phyloP scores from a whole-genome alignment of 2,113 vertebrate species.

The Odocoileus hemionus region DNA sequence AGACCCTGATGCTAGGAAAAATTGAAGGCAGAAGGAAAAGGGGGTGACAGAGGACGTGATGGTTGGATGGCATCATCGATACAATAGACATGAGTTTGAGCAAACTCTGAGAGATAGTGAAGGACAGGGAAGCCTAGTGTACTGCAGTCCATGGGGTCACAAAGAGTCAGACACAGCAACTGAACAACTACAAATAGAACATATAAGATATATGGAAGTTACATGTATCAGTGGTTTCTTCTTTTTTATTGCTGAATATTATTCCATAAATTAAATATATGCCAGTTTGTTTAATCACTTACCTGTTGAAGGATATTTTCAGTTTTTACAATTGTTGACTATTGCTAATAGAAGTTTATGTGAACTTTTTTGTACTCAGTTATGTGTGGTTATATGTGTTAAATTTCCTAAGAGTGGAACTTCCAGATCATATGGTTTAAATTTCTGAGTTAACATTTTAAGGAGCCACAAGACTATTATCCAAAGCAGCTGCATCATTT shows the following conservation, averaged over 20 bases:
- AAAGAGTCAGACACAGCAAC: neutral
- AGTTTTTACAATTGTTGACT: neutral
- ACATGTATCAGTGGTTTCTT: neutral
- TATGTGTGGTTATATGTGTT: neutral
- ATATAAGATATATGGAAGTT: neutral
- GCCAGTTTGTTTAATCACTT: neutral
- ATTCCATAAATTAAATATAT: neutral
- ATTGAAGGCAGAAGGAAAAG: neutral
- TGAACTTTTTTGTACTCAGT: neutral
- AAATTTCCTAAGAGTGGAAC: neutral
- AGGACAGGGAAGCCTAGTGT: neutral
- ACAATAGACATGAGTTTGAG: neutral
- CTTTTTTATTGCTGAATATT: neutral
- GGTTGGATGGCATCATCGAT: neutral
- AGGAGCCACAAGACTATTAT: neutral
- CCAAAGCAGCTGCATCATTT: neutral
- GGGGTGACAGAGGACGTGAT: neutral
- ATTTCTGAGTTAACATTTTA: neutral
- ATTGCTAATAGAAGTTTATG: neutral
- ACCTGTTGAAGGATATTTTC: neutral
- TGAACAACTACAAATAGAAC: neutral
- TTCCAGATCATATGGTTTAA: neutral
- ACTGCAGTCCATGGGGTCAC: neutral
- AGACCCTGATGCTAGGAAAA: neutral
- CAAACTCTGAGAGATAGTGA: neutral